Conservation (phyloP, 2,888 invertebrate species). For the Aspidapion aeneum region DNA sequence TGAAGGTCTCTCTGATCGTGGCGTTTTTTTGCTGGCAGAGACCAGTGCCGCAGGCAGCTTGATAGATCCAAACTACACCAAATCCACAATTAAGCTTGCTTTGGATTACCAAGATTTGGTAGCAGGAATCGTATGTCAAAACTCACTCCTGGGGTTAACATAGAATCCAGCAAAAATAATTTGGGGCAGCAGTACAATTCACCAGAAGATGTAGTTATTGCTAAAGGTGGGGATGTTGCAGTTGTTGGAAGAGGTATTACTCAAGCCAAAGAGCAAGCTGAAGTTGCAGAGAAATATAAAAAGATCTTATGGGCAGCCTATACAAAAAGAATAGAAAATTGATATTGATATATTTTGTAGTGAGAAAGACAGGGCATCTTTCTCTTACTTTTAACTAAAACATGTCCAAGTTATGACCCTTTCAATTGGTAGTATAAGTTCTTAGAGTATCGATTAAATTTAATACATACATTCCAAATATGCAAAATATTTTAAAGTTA, state of each 20-base stretch:
- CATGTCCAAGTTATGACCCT: too few species aligned
- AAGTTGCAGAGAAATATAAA: slow-evolving; percentile 67
- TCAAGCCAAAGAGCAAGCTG: slow-evolving; percentile 60
- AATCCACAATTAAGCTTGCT: slow-evolving; percentile 71
- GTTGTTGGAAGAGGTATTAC: slow-evolving; percentile 94
- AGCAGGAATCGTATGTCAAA: slow-evolving; percentile 84
- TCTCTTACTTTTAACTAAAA: too few species aligned
- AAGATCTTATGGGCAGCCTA: slow-evolving; percentile 71
- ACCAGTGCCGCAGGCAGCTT: slow-evolving; percentile 73
- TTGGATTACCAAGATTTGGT: slow-evolving; percentile 69
- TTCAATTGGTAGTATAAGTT: too few species aligned
- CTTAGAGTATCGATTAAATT: too few species aligned
- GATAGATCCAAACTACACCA: slow-evolving; percentile 62
- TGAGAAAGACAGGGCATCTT: too few species aligned
- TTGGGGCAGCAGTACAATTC: slow-evolving; percentile 88
- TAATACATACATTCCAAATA: too few species aligned
- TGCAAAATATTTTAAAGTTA: too few species aligned
- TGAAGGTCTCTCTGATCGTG: slow-evolving; percentile 49
- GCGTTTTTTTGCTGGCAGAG: slow-evolving; percentile 81
- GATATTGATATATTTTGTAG: neutral
- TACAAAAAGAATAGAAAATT: slow-evolving; percentile 43
- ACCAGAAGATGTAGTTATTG: slow-evolving; percentile 78
- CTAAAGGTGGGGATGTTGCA: slow-evolving; percentile 84
- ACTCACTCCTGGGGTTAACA: slow-evolving; percentile 90
- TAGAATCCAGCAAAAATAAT: slow-evolving; percentile 64